These are phyloP conservation scores for Pteromalus puparum DNA, from an alignment of 1,140 invertebrate species.

Conservation along the genomic window DNA sequence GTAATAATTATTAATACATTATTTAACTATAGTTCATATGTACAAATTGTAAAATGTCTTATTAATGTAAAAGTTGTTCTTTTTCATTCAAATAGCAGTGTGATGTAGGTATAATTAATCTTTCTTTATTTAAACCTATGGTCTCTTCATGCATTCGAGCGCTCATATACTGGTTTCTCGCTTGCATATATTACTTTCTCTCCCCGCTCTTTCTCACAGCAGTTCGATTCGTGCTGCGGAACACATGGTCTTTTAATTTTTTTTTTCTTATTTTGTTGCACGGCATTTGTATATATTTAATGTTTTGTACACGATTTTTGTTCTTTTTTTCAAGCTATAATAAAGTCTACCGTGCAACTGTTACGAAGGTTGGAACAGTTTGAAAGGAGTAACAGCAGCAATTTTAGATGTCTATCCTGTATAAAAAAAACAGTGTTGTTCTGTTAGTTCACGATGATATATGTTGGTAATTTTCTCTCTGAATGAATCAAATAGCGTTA, in stretches of 20 bases:
- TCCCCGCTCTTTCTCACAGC: neutral
- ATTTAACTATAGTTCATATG: conserved; percentile 68
- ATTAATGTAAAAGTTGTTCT: conserved; percentile 69
- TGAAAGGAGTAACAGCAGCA: neutral
- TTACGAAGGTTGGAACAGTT: conserved; percentile 5
- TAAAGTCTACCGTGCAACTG: neutral
- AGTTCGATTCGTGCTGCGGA: neutral
- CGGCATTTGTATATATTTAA: conserved; percentile 19
- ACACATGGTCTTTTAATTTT: conserved; percentile 26
- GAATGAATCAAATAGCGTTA: neutral
- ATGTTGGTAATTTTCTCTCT: neutral
- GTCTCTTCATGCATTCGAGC: conserved; percentile 29
- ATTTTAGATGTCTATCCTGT: neutral
- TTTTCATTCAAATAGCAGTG: conserved; percentile 57
- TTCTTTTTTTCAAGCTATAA: conserved; percentile 22
- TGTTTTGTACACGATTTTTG: conserved; percentile 42
- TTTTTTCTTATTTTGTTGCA: conserved; percentile 36
- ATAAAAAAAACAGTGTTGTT: neutral
- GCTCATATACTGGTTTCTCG: conserved; percentile 22
- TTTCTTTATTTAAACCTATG: conserved; percentile 44
- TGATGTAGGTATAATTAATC: conserved; percentile 53
- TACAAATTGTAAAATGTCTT: conserved; percentile 72
- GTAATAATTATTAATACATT: conserved; percentile 54
- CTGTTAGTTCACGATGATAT: neutral
- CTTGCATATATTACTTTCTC: conserved; percentile 15